Conservation (phyloP, 2,113 vertebrate genomes). For the Pluvianellus socialis region DNA sequence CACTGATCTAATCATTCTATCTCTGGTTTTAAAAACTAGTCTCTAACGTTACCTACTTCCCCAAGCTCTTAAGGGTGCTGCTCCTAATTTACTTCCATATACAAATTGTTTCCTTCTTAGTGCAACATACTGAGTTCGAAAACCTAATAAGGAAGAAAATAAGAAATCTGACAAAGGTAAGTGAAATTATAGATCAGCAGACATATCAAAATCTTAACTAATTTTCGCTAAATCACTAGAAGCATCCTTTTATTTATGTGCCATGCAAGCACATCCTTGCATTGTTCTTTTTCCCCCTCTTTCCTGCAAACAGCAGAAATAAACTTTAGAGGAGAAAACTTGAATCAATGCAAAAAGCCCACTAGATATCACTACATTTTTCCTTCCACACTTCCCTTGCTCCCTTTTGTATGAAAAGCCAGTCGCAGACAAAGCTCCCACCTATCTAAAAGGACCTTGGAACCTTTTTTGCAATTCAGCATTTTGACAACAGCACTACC, state of each 20-base stretch:
- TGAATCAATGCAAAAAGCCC: not conserved
- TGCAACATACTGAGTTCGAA: not conserved
- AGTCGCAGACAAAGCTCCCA: not conserved
- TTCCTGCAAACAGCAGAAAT: not conserved
- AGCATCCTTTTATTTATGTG: not conserved
- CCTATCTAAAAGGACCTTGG: not conserved
- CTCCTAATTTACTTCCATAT: not conserved
- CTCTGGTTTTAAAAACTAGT: not conserved
- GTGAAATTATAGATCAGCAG: not conserved
- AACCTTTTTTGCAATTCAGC: not conserved
- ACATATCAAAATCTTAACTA: not conserved
- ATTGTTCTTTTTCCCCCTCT: not conserved
- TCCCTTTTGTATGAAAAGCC: not conserved
- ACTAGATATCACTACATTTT: not conserved
- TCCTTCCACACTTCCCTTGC: not conserved
- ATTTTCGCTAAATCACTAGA: not conserved
- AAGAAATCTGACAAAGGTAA: not conserved
- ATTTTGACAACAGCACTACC: not conserved
- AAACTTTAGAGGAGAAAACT: not conserved
- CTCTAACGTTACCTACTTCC: not conserved
- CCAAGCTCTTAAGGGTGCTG: not conserved
- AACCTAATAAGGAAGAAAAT: not conserved
- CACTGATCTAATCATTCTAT: not conserved
- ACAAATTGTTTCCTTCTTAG: not conserved
- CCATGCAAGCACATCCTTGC: not conserved